Base-by-base conservation (phyloP, 2,888 invertebrate species). In the Dynastes grantii region DNA sequence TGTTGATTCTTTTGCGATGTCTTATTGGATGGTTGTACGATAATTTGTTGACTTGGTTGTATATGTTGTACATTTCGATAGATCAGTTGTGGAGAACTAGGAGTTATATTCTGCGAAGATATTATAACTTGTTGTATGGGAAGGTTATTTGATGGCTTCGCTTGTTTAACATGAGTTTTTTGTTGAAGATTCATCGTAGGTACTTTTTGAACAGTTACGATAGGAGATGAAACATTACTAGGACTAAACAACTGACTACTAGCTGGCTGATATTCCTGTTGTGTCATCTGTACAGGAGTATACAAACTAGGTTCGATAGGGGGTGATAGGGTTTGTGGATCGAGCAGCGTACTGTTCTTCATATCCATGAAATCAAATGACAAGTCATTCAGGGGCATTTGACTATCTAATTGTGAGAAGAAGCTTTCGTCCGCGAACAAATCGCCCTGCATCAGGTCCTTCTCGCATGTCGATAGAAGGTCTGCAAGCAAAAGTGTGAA, bases 391-490 rank as follows among this genome's bases (percentile, higher is more conserved):
- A 90, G 89, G 13, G 87, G 87, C 64, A 90, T 84, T 8, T 88
- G 87, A 29, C 90, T 90, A 45, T 90, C 90, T 67, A 91, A 83
- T 78, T 90, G 89, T 0, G 90, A 88, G 0, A 91, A 85, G 4
- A 91, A 85, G 6, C 89, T 87, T 51, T 91, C 91, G 82, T 92
- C 91, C 8, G 87, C 88, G 81, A 92, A 91, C 13, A 92, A 85
- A 76, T 88, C 89, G 80, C 89, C 90, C 83, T 87, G 88, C 83
- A 94, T 90, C 81, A 94, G 90, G 85, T 93, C 94, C 81, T 89
- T 92, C 87, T 94, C 94, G 85, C 92, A 94, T 81, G 92, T 92
- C 82, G 91, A 91, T 40, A 94, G 88, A 70, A 94, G 90, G 88
- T 94, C 94, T 94, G 88, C 76, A 90, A 90, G 81, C 76, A 58